These are phyloP conservation scores for Apantesis nais DNA, from an alignment of 2,888 invertebrate genomes.

Conservation along the genomic window DNA sequence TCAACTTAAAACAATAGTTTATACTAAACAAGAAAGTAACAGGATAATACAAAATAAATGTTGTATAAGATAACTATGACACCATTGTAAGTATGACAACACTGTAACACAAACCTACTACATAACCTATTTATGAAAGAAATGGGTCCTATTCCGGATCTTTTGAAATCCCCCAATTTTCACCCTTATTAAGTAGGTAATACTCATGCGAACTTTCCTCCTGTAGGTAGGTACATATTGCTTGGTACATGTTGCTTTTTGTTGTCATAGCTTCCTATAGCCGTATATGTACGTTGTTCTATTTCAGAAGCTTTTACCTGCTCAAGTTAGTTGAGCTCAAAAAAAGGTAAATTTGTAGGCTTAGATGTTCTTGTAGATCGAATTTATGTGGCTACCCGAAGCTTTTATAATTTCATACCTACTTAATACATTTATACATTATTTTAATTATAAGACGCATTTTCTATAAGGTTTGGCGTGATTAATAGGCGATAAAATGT, in stretches of 20 bases:
- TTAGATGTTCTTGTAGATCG: background rate
- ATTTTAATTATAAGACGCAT: too few species aligned
- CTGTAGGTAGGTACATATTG: background rate
- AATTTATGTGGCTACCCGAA: background rate
- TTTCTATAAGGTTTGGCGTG: too few species aligned
- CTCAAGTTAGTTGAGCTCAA: background rate
- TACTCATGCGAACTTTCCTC: background rate
- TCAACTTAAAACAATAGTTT: too few species aligned
- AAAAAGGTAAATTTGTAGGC: background rate
- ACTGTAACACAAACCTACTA: background rate
- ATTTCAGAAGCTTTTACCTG: background rate
- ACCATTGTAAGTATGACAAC: background rate
- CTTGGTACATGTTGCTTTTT: background rate
- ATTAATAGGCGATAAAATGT: too few species aligned
- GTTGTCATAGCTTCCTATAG: background rate
- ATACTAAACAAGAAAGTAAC: too few species aligned
- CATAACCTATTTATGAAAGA: background rate
- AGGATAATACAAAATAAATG: background rate
- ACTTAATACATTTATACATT: too few species aligned
- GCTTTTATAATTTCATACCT: too few species aligned
- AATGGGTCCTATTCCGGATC: background rate
- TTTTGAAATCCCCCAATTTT: background rate
- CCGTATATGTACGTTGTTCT: background rate
- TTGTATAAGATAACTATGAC: background rate
- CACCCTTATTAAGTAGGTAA: background rate